phyloP scores from a whole-genome alignment of 2,797 vertebrate genomes.

The Lepidocolaptes lacrymiger region DNA sequence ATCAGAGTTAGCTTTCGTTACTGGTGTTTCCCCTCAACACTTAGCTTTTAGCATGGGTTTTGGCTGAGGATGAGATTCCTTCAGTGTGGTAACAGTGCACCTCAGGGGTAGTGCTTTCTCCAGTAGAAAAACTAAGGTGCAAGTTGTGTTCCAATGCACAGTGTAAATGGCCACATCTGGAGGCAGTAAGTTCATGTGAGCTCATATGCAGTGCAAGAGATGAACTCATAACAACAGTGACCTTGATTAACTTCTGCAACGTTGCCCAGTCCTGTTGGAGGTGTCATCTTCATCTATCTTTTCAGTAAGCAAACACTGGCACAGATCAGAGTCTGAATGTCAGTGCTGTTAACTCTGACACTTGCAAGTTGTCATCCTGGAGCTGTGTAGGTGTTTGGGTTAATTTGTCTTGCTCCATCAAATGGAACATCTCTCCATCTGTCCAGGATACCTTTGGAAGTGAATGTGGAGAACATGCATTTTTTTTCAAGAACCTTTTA shows the following conservation, averaged over 20 bases:
- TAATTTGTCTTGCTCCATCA: not conserved
- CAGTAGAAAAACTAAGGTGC: not conserved
- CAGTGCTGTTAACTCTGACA: not conserved
- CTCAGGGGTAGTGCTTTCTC: not conserved
- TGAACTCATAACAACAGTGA: not conserved
- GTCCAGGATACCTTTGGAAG: not conserved
- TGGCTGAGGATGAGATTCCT: not conserved
- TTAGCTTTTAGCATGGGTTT: not conserved
- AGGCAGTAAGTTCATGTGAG: not conserved
- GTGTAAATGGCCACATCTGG: not conserved
- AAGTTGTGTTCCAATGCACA: not conserved
- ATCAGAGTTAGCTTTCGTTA: not conserved
- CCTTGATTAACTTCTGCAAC: not conserved
- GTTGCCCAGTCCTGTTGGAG: not conserved
- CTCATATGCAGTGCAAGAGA: not conserved
- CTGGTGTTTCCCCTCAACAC: rapidly evolving
- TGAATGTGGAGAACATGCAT: not conserved
- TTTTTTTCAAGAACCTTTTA: conserved; percentile 10
- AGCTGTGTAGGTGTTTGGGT: not conserved
- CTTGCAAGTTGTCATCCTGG: not conserved
- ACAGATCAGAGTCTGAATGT: not conserved
- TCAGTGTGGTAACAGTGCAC: not conserved
- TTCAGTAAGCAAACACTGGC: not conserved
- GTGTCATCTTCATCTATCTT: not conserved
- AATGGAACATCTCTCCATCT: not conserved